Conservation (phyloP, 1,140 invertebrate species). For the Drosophila pseudoobscura region DNA sequence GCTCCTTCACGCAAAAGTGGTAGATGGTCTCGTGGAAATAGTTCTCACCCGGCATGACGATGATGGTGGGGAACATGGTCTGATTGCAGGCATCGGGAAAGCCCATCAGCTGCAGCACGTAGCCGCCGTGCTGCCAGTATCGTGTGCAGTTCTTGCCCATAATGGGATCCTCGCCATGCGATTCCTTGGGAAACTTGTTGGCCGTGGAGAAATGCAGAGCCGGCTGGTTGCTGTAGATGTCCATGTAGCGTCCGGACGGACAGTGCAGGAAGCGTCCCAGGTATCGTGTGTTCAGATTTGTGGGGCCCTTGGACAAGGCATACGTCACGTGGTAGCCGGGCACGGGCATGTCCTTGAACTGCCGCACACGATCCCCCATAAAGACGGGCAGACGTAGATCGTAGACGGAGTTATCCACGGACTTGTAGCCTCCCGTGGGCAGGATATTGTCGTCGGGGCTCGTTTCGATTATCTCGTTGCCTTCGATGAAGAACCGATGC, state of each 20-base stretch:
- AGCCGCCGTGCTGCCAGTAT: conserved; percentile 91
- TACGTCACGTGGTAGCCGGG: conserved; percentile 91
- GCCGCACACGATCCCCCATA: conserved; percentile 84
- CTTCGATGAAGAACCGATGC: conserved; percentile 89
- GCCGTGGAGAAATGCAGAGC: conserved; percentile 95
- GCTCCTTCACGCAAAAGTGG: conserved; percentile 85
- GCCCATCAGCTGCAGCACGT: conserved; percentile 95
- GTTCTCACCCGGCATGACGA: conserved; percentile 88
- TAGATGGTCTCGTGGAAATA: conserved; percentile 87
- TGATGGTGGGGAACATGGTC: conserved; percentile 60
- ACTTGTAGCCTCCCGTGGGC: conserved; percentile 89
- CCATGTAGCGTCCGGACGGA: conserved; percentile 86
- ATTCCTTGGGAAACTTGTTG: conserved; percentile 85
- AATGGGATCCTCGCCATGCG: conserved; percentile 79
- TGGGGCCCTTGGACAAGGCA: conserved; percentile 84
- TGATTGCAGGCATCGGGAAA: conserved; percentile 96
- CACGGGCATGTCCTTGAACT: conserved; percentile 69
- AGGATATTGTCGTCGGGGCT: conserved; percentile 85
- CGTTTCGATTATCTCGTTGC: conserved; percentile 90
- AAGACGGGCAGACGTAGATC: conserved; percentile 87
- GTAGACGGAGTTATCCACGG: conserved; percentile 87
- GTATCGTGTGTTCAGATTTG: conserved; percentile 41
- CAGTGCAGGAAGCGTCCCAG: conserved; percentile 76
- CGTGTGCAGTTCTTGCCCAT: conserved; percentile 88
- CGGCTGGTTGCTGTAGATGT: conserved; percentile 92